Conservation (phyloP, 2,888 invertebrate genomes). For the Argyra leucocephala region DNA sequence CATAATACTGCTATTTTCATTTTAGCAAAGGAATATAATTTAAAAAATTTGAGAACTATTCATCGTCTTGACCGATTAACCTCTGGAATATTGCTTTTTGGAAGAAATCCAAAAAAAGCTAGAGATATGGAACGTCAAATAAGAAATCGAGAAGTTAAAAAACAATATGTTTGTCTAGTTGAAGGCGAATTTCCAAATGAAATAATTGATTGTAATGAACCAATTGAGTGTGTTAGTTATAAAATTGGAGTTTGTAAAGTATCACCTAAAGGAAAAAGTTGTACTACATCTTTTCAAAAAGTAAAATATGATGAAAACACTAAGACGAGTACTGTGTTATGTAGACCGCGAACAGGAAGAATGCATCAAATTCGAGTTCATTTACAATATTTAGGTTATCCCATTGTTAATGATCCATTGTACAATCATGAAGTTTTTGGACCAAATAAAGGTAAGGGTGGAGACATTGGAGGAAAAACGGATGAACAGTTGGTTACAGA, state of each 20-base stretch:
- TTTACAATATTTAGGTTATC: slow-evolving; percentile 87
- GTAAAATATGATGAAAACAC: slow-evolving; percentile 63
- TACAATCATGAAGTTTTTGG: slow-evolving; percentile 92
- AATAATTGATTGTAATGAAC: slow-evolving; percentile 71
- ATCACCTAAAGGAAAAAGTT: slow-evolving; percentile 77
- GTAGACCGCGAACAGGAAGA: slow-evolving; percentile 84
- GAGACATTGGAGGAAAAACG: slow-evolving; percentile 70
- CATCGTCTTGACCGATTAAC: slow-evolving; percentile 90
- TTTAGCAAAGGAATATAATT: slow-evolving; percentile 82
- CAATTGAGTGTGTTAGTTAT: slow-evolving; percentile 83
- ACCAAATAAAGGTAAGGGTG: slow-evolving; percentile 74
- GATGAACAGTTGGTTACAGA: slow-evolving; percentile 75
- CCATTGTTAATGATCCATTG: slow-evolving; percentile 87
- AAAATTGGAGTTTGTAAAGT: slow-evolving; percentile 90
- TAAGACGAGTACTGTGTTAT: slow-evolving; percentile 81
- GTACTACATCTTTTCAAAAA: slow-evolving; percentile 78
- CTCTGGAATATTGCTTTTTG: slow-evolving; percentile 77
- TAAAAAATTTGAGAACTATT: slow-evolving; percentile 79
- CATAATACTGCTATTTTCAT: slow-evolving; percentile 92
- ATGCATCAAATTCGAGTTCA: slow-evolving; percentile 97
- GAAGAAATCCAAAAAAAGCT: slow-evolving; percentile 80
- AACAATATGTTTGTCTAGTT: slow-evolving; percentile 88
- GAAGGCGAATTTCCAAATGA: slow-evolving; percentile 81
- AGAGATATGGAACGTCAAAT: slow-evolving; percentile 87
- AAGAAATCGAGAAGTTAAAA: slow-evolving; percentile 73